Base-by-base conservation (phyloP, 2,888 invertebrate genomes). In the Rhamnusium bicolor region DNA sequence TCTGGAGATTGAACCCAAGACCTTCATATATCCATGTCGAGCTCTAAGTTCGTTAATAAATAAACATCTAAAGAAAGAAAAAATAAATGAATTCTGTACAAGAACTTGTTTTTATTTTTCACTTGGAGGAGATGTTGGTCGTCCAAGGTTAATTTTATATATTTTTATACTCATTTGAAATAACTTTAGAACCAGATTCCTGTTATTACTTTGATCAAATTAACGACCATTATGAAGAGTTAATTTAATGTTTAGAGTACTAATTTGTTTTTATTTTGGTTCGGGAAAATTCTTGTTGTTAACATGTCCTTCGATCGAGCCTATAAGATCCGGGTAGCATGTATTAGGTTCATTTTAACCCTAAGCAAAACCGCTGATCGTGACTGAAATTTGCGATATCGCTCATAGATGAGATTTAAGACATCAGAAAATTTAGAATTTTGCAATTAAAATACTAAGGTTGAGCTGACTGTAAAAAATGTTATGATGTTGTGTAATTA, bases 31-130 rank as follows among this genome's bases (percentile, higher is more conserved):
- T 18, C 24, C 19, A 3, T 16, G 8, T 7, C 14, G 27, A 56
- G 27, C 56, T 14, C 18, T 56, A 18, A 12, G 32, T 32, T 32
- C 32, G 12, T 54, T n/a, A 54, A 21, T 21, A 16, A 24, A 24
- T 24, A 10, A 24, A 54, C 54, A 12, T n/a, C 5, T 6, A 19
- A 21, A 12, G 21, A 6, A 4, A 21, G 24, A 54, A 53, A 19
- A 54, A 58, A 58, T 12, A 18, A 58, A 56, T 27, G 14, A 32
- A 58, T 32, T 58, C 8, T 18, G 0, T 6, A 12, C 21, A n/a
- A 47, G 62, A 47, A 51, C 63, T 16, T 29, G 63, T 51, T n/a
- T n/a, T n/a, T n/a, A 24, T 47, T 63, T 63, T 63, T 16, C 12
- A 49, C 14, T 49, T 21, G 24, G 14, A 18, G 40, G 40, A 63